Base-by-base conservation (phyloP, 2,113 vertebrate genomes). In the Riparia riparia region DNA sequence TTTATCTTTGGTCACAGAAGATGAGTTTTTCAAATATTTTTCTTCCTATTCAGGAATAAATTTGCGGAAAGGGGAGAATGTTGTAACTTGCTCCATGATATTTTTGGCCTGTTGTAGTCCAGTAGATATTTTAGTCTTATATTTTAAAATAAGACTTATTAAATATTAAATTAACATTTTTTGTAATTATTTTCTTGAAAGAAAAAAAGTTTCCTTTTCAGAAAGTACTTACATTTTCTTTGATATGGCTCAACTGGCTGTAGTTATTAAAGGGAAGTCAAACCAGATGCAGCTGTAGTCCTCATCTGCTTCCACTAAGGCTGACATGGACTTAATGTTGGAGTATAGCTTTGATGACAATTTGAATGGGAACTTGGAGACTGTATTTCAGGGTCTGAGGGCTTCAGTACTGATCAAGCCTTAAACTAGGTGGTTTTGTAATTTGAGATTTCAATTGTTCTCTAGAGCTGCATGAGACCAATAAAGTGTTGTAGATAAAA, bases 271-370 rank as follows among this genome's bases (percentile, higher is more conserved):
- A 71, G 63, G 61, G 86, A 95, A 97, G 81, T 72, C 86, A 94
- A 95, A 96, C 92, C 94, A 97, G 77, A 92, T 96, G 92, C 42
- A 2, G 69, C 66, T 87, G 61, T 47, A 76, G 69, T 82, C 70
- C 65, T 95, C 96, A 96, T 96, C 96, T 96, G 94, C 94, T 96
- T 97, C 77, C 96, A 95, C 94, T 96, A 96, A 95, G 60, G 77
- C 94, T 95, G 96, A 95, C 72, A 93, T 72, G 76, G 86, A 69
- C 82, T 89, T 92, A 93, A 94, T 84, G 86, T 32, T 91, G 94
- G 93, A 95, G 86, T 92, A 72, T 57, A 73, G 80, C 89, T 95
- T 97, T 95, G 92, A 96, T 96, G 95, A 94, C 96, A 96, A 95
- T 96, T 79, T 79, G 89, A 96, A 96, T 96, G 91, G 86, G 89